Evolutionary conservation across 2,888 invertebrate genomes (phyloP).

Genomic region (Nymphalis c-album): DNA sequence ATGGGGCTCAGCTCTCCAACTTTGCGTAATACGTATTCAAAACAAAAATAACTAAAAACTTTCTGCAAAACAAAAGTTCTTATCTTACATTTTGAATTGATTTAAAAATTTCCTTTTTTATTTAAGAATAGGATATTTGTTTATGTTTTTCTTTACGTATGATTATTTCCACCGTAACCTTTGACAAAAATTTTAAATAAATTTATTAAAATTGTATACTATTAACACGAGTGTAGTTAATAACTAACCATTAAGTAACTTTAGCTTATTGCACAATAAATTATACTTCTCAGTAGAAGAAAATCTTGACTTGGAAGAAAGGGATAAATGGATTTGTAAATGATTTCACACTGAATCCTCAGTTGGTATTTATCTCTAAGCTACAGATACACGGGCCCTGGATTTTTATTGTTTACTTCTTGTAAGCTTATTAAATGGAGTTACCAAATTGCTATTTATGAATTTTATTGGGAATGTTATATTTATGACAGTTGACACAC

Average conservation of each 20-base stretch:
- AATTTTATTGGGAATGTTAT: not conserved
- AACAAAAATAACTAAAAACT: constrained; percentile 50
- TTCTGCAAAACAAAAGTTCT: constrained; percentile 36
- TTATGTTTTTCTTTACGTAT: not conserved
- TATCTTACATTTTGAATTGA: constrained; percentile 30
- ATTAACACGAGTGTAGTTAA: too few species aligned
- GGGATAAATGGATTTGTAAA: constrained; percentile 28
- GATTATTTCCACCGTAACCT: too few species aligned
- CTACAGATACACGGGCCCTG: constrained; percentile 32
- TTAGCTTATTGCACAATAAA: too few species aligned
- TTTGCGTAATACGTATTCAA: constrained; percentile 59
- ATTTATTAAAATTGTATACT: too few species aligned
- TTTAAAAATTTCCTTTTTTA: constrained; percentile 18
- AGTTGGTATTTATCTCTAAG: constrained; percentile 34
- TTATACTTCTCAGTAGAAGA: too few species aligned
- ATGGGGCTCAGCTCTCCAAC: constrained; percentile 57
- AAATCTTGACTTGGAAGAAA: too few species aligned
- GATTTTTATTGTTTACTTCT: constrained; percentile 28
- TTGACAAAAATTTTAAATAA: too few species aligned
- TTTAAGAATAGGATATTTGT: not conserved
- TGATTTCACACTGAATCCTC: constrained; percentile 33
- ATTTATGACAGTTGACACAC: not conserved
- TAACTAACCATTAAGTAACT: too few species aligned
- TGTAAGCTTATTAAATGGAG: constrained; percentile 17
- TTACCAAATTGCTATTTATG: not conserved